These are phyloP conservation scores for Rousettus madagascariensis DNA, from an alignment of 2,797 vertebrate species.

Conservation along the genomic window DNA sequence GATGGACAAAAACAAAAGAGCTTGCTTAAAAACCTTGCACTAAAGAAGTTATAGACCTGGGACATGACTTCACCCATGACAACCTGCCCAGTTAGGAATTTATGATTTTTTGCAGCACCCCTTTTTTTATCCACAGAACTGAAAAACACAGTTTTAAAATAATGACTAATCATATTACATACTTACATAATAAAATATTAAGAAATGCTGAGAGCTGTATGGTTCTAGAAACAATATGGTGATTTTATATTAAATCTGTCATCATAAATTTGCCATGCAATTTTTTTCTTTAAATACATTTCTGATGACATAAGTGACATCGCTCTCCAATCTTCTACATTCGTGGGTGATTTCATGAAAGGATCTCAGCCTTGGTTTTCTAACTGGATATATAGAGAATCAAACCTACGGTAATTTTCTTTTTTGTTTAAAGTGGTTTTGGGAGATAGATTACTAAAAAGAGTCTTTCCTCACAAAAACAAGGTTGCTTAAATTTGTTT, in stretches of 20 bases:
- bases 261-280: neutral
- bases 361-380: neutral
- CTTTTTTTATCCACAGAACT: neutral
- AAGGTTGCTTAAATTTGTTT: neutral
- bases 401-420: neutral
- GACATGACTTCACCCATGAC: neutral
- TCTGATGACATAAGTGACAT: neutral
- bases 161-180: neutral
- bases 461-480: neutral
- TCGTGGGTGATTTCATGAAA: conserved; percentile 32
- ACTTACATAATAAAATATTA: neutral
- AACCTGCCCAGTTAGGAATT: neutral
- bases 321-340: neutral
- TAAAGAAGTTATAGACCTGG: neutral
- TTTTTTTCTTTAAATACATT: neutral
- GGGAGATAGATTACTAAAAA: neutral
- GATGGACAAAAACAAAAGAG: neutral
- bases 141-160: conserved; percentile 12
- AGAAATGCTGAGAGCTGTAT: neutral
- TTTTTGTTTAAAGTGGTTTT: neutral
- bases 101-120: neutral
- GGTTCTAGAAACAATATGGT: neutral
- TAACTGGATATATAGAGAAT: neutral
- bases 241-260: neutral
- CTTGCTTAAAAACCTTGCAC: neutral